Evolutionary conservation across 2,797 vertebrate species (phyloP).

Genomic region (Cuculus canorus): DNA sequence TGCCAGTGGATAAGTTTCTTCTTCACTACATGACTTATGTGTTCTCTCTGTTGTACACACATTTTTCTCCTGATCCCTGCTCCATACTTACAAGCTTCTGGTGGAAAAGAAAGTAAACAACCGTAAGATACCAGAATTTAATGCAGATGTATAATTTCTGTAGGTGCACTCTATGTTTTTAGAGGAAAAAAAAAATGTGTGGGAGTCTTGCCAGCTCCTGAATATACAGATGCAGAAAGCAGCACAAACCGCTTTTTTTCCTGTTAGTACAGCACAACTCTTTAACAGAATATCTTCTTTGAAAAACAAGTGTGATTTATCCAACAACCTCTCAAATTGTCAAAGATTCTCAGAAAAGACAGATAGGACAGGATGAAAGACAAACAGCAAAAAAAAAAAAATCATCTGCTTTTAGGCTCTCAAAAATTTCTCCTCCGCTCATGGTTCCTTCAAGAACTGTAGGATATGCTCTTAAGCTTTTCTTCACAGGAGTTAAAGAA

Average conservation of each 20-base stretch:
- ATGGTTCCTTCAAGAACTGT: background rate
- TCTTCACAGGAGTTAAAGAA: background rate
- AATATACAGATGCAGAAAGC: background rate
- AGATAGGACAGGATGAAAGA: background rate
- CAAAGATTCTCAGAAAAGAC: background rate
- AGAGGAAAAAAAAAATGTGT: background rate
- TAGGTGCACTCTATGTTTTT: background rate
- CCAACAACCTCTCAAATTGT: background rate
- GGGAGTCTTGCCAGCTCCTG: background rate
- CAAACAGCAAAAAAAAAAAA: background rate
- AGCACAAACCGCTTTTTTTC: background rate
- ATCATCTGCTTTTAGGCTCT: background rate
- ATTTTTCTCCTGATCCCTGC: background rate
- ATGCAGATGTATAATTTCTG: background rate
- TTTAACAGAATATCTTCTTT: background rate
- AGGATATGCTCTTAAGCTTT: background rate
- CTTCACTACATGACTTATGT: background rate
- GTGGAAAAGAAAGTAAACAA: background rate
- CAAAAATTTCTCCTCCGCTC: background rate
- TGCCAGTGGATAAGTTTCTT: background rate
- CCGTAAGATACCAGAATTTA: background rate
- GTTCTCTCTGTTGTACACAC: background rate
- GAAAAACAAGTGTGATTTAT: background rate
- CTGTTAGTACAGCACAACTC: fast-evolving
- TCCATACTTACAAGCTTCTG: background rate